Evolutionary conservation across 2,888 invertebrate species (phyloP).

Genomic region (Pollenia griseotomentosa): DNA sequence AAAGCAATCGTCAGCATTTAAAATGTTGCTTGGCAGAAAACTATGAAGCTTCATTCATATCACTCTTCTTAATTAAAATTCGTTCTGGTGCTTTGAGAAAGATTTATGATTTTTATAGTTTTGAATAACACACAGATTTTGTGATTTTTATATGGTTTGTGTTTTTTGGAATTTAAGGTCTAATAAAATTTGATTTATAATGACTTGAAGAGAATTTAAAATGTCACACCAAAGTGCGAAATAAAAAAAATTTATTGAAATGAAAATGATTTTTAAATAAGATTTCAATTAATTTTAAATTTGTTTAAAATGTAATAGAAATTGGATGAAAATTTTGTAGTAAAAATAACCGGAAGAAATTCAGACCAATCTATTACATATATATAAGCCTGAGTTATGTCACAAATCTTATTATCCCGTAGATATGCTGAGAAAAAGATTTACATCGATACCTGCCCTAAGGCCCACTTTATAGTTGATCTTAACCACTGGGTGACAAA

Average conservation of each 20-base stretch:
- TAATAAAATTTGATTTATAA: constrained; percentile 55
- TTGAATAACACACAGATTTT: not conserved
- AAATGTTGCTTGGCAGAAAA: constrained; percentile 13
- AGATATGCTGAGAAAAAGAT: too few species aligned
- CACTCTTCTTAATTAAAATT: constrained; percentile 30
- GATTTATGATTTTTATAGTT: constrained; percentile 45
- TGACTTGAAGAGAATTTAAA: constrained; percentile 21
- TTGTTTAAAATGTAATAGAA: too few species aligned
- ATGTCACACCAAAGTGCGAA: constrained; percentile 7
- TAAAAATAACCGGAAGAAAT: too few species aligned
- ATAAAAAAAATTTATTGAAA: not conserved
- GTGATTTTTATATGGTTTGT: not conserved
- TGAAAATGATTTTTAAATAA: too few species aligned
- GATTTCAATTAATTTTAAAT: too few species aligned
- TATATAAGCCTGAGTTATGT: too few species aligned
- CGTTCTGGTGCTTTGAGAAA: constrained; percentile 39
- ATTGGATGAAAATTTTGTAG: too few species aligned
- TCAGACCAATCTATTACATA: too few species aligned
- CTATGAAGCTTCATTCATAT: constrained; percentile 26
- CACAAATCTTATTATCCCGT: too few species aligned
- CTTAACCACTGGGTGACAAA: too few species aligned
- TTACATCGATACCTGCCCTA: too few species aligned
- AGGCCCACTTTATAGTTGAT: too few species aligned
- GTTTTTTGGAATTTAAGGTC: constrained; percentile 9
- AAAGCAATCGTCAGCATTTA: constrained; percentile 14